phyloP scores from a whole-genome alignment of 2,113 vertebrate genomes.

The Colistium nudipinnis region DNA sequence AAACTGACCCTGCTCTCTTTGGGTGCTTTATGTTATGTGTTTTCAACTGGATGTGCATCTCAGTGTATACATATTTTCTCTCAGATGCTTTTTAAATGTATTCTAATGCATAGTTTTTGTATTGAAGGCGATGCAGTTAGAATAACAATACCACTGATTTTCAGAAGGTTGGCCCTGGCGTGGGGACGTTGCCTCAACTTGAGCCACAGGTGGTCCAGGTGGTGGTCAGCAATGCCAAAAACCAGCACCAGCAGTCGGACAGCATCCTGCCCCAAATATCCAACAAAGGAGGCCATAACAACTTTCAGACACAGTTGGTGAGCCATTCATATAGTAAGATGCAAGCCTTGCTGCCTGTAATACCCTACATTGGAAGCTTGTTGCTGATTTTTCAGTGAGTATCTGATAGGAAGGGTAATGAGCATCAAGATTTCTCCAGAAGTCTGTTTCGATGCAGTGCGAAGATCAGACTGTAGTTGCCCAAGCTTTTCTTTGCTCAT shows the following conservation, averaged over 20 bases:
- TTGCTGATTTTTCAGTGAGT: background rate
- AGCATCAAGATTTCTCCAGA: background rate
- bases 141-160: slow-evolving; percentile 34
- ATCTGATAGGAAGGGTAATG: background rate
- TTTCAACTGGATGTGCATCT: background rate
- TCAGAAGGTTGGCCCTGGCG: slow-evolving; percentile 80
- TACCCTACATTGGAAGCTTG: no score
- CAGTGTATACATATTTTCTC: slow-evolving; percentile 1
- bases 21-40: slow-evolving; percentile 3
- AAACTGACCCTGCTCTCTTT: background rate
- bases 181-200: slow-evolving; percentile 83
- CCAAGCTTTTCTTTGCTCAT: background rate
- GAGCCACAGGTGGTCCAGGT: slow-evolving; percentile 84
- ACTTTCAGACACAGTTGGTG: slow-evolving; percentile 80
- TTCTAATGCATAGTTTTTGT: background rate
- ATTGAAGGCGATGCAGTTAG: background rate
- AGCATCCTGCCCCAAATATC: slow-evolving; percentile 84
- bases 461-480: background rate
- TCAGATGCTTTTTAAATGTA: background rate
- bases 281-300: slow-evolving; percentile 79
- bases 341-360: no score
- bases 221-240: slow-evolving; percentile 81
- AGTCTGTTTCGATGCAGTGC: no score
- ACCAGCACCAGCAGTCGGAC: slow-evolving; percentile 77
- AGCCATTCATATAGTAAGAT: slow-evolving; percentile 17